Base-by-base conservation (phyloP, 2,113 vertebrate genomes). In the Cricetomys ansorgei region DNA sequence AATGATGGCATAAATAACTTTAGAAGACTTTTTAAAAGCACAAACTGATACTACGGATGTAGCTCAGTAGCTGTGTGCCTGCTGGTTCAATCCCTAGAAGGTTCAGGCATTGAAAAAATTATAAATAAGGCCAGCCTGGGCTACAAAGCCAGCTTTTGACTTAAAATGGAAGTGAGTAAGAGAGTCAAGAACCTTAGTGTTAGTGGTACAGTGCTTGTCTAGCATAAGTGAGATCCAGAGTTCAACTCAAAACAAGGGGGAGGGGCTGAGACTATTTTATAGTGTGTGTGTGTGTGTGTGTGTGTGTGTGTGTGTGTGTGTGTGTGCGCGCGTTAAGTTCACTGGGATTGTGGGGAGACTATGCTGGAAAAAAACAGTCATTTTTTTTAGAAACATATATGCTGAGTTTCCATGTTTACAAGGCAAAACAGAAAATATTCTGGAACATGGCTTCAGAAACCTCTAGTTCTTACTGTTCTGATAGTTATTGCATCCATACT, bases 401-500 rank as follows among this genome's bases (percentile, higher is more conserved):
- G 9, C 13, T 62, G 45, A 83, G 45, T 65, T 62, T 77, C 59
- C 59, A 94, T 53, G 37, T 25, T 89, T 67, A 45, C 45, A 77
- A 13, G 73, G 13, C 59, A 31, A 94, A 85, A 34, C n/a, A 75
- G 13, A 89, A 73, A 94, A 73, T 27, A 70, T 75, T 84, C 55
- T 76, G 79, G 57, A 91, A 89, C 3, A 85, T 17, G 25, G 40
- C 48, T 80, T 88, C 55, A 80, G 93, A 95, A 96, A 91, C 23
- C 72, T 31, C 57, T 81, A 13, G 17, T 75, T 62, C 45, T 75
- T 50, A 62, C 37, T 84, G n/a, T 57, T 94, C 50, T 94, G 29
- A 91, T 62, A 95, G 55, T 72, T 95, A 73, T 27, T 92, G 40
- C 3, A 89, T 50, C 86, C n/a, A 94, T 55, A 89, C 31, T n/a